Conservation (phyloP, 2,888 invertebrate species). For the Rhingia campestris region DNA sequence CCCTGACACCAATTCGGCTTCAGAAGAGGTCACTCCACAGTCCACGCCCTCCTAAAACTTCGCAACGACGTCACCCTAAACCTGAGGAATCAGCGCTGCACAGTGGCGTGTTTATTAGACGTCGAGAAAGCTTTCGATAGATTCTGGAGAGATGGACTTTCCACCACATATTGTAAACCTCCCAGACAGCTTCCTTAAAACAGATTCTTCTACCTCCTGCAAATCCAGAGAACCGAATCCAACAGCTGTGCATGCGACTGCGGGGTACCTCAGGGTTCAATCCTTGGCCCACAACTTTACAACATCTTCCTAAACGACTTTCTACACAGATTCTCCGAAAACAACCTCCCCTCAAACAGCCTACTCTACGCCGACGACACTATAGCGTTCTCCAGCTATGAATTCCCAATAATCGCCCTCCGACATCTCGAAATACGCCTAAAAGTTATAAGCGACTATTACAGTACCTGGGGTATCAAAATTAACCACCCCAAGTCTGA, state of each 20-base stretch:
- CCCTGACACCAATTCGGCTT: conserved; percentile 17
- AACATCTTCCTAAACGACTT: too few species aligned
- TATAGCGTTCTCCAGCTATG: too few species aligned
- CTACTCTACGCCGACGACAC: too few species aligned
- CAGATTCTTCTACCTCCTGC: background rate
- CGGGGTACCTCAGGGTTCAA: too few species aligned
- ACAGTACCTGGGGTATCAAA: conserved; percentile 21
- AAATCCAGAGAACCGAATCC: background rate
- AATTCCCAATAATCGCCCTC: background rate
- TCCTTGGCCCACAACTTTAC: too few species aligned
- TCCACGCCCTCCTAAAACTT: conserved; percentile 7
- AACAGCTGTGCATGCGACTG: background rate
- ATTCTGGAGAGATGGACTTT: conserved; percentile 9
- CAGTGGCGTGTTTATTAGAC: conserved; percentile 14
- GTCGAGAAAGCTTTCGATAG: conserved; percentile 22
- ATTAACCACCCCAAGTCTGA: conserved; percentile 6
- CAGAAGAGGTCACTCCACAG: too few species aligned
- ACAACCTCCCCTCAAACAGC: too few species aligned
- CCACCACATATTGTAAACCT: conserved; percentile 5
- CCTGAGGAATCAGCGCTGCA: conserved; percentile 27
- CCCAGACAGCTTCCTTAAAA: too few species aligned
- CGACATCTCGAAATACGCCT: background rate
- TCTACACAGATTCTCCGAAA: too few species aligned
- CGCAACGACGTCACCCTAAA: conserved; percentile 1
- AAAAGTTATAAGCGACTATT: background rate